Evolutionary conservation across 2,888 invertebrate genomes (phyloP), one percentile per base, ranked within the genome.

Genomic region (Eilema caniola): DNA sequence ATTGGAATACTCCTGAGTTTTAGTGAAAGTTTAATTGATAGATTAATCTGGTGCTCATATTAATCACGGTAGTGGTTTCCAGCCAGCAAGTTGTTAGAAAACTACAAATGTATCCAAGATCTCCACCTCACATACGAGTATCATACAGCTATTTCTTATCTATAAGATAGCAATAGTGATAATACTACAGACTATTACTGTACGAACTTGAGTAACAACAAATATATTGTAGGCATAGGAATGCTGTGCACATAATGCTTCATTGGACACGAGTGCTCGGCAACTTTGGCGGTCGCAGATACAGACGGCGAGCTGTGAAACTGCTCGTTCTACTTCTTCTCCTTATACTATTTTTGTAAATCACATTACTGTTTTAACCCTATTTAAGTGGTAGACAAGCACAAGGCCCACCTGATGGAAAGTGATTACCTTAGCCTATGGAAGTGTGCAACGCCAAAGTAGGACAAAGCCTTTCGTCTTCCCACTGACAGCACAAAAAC

Each of bases 321-420:
- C 7, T 62, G 12, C 24, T 62, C 3, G n/a, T 47, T 53, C 28
- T 53, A 14, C 53, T 47, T 31, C 31, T 65, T 5, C 28, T 65
- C 28, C 14, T 53, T 23, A 7, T 25, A 37, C 31, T 53, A 12
- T 20, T n/a, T 37, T 23, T 69, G 69, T 63, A 63, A 69, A 69
- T 63, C 28, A 37, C 24, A 47, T 63, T 23, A n/a, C n/a, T n/a
- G n/a, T n/a, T n/a, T n/a, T n/a, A n/a, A n/a, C n/a, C n/a, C n/a
- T n/a, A n/a, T n/a, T n/a, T n/a, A n/a, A n/a, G n/a, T n/a, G n/a
- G n/a, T n/a, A n/a, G n/a, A n/a, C n/a, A n/a, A n/a, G n/a, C n/a
- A n/a, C n/a, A n/a, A n/a, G n/a, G n/a, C n/a, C n/a, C n/a, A n/a
- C n/a, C n/a, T n/a, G n/a, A n/a, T n/a, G n/a, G n/a, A n/a, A n/a